These are phyloP conservation scores for Dugesia japonica DNA, from an alignment of 2,888 invertebrate species.

Conservation along the genomic window DNA sequence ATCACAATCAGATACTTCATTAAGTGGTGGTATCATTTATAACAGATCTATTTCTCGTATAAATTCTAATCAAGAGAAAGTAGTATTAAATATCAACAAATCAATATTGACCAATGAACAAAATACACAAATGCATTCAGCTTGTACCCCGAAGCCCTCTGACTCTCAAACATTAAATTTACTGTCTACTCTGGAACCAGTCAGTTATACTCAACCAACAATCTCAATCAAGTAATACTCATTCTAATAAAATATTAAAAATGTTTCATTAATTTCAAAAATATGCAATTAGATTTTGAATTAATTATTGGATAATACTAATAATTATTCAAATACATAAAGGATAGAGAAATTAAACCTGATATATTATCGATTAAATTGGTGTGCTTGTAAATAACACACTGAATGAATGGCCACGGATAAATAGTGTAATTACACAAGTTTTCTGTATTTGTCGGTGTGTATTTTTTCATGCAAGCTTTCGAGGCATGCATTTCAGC, in stretches of 20 bases:
- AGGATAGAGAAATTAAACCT: neutral
- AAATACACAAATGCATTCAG: neutral
- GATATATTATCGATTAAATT: constrained; percentile 16
- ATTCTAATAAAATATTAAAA: neutral
- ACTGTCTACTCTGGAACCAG: neutral
- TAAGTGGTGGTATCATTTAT: neutral
- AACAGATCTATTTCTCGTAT: constrained; percentile 5
- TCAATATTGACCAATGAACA: neutral
- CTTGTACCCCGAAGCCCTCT: neutral
- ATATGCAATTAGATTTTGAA: neutral
- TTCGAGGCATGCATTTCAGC: neutral
- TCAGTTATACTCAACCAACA: neutral
- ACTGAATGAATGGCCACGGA: neutral
- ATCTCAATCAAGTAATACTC: neutral
- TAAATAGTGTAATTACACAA: constrained; percentile 5
- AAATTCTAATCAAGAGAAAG: neutral
- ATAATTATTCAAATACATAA: constrained; percentile 2
- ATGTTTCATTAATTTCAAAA: neutral
- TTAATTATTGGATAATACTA: neutral
- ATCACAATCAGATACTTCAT: neutral
- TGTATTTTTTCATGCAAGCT: constrained; percentile 2
- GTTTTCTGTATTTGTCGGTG: neutral
- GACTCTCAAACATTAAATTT: neutral
- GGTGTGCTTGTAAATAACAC: constrained; percentile 20
- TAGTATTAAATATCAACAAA: neutral